Evolutionary conservation across 2,888 invertebrate species (phyloP).

Genomic region (Caenorhabditis panamensis): DNA sequence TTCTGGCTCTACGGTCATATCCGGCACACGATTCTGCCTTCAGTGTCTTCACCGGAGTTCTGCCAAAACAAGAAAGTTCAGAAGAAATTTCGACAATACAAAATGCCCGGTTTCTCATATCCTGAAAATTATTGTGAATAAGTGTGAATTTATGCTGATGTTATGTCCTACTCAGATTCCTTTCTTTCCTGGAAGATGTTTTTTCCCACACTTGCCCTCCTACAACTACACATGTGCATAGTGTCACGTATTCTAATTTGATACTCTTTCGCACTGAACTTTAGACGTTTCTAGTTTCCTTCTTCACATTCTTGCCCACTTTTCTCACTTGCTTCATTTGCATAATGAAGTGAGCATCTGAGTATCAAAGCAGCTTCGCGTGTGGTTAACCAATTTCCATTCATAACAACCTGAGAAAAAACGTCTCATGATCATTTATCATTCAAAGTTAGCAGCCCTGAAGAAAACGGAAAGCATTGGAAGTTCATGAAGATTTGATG

Average conservation of each 20-base stretch:
- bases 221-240: conserved; percentile 6
- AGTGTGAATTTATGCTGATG: conserved; percentile 4
- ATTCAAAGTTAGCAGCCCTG: too few species aligned
- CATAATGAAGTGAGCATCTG: conserved; percentile 14
- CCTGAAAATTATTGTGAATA: neutral
- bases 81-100: neutral
- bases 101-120: neutral
- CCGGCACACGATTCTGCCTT: too few species aligned
- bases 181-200: conserved; percentile 23
- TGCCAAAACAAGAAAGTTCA: too few species aligned
- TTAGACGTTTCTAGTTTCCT: conserved; percentile 16
- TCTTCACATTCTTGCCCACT: neutral
- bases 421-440: neutral
- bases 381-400: neutral
- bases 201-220: conserved; percentile 16
- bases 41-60: too few species aligned
- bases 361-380: conserved; percentile 3
- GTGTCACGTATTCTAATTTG: conserved; percentile 56
- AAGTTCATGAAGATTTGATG: conserved; percentile 31
- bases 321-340: conserved; percentile 5
- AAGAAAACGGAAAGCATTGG: neutral
- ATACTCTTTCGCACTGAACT: conserved; percentile 41
- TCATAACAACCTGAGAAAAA: too few species aligned
- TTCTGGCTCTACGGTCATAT: too few species aligned
- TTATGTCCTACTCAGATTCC: conserved; percentile 15